These are phyloP conservation scores for Noctua janthe DNA, from an alignment of 2,888 invertebrate genomes.

Conservation along the genomic window DNA sequence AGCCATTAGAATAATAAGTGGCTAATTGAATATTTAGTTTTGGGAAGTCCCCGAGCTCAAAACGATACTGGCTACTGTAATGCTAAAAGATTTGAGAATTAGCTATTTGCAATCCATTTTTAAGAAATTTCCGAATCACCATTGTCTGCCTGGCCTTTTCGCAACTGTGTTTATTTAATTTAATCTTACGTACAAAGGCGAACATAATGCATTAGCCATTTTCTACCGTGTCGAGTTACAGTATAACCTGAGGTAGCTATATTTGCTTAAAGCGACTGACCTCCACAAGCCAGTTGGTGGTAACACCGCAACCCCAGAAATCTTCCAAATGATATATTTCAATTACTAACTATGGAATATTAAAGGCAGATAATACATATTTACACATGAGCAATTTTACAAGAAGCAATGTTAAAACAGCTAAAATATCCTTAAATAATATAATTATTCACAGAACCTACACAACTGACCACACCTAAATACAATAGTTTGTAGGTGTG, in stretches of 20 bases:
- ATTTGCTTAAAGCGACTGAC: neutral
- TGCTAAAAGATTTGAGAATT: neutral
- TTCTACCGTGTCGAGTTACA: neutral
- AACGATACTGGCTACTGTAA: neutral
- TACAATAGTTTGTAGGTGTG: slow-evolving; percentile 51
- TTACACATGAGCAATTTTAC: slow-evolving; percentile 5
- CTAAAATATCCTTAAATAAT: slow-evolving; percentile 45
- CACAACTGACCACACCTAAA: slow-evolving; percentile 51
- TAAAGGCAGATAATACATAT: neutral
- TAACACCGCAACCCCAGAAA: neutral
- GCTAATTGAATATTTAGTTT: neutral
- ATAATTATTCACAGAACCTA: slow-evolving; percentile 42
- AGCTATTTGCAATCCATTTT: neutral
- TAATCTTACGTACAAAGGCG: neutral
- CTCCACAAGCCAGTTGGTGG: neutral
- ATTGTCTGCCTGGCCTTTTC: neutral
- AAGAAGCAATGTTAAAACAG: slow-evolving; percentile 46
- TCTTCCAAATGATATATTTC: neutral
- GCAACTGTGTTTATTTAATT: neutral
- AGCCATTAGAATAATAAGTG: slow-evolving; percentile 22
- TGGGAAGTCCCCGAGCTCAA: neutral
- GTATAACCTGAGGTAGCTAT: neutral
- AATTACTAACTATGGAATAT: neutral
- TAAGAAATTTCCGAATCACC: neutral
- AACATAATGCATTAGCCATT: neutral